A percentile compares a stretch with the other conserved stretches of the same genome.
Conservation (phyloP, 1,140 invertebrate genomes). For the Diorhabda carinulata region DNA sequence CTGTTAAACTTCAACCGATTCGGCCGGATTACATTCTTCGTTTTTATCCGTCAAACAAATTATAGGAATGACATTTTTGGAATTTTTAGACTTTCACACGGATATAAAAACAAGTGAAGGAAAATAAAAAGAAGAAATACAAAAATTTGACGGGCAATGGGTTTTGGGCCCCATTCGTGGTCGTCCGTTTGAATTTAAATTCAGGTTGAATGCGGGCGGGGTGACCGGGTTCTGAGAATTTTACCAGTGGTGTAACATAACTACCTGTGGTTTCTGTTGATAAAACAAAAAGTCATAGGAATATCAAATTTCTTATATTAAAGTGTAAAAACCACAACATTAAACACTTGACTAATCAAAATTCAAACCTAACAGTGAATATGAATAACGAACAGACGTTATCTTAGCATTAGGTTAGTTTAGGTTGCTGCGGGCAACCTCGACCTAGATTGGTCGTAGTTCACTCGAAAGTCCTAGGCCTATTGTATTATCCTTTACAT, state of each 20-base stretch:
- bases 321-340: conserved; percentile 2
- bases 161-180: background rate
- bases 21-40: conserved; percentile 1
- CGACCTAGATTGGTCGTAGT: no score
- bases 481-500: no score
- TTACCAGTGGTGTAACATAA: conserved; percentile 1
- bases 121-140: conserved; percentile 3
- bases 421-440: no score
- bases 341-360: background rate
- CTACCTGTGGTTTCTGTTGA: background rate
- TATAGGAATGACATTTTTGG: conserved; percentile 2
- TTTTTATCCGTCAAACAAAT: conserved; percentile 1
- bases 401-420: no score
- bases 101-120: conserved; percentile 2
- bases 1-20: background rate
- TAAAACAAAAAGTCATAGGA: background rate
- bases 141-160: background rate
- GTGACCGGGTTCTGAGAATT: conserved; percentile 1
- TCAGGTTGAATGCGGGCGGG: background rate
- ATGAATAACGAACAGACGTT: no score
- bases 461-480: no score
- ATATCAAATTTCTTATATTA: background rate
- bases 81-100: conserved; percentile 2
- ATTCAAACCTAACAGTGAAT: no score
- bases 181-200: background rate